These are phyloP conservation scores for Marasmarcha lunaedactyla DNA, from an alignment of 2,888 invertebrate species.

Conservation along the genomic window DNA sequence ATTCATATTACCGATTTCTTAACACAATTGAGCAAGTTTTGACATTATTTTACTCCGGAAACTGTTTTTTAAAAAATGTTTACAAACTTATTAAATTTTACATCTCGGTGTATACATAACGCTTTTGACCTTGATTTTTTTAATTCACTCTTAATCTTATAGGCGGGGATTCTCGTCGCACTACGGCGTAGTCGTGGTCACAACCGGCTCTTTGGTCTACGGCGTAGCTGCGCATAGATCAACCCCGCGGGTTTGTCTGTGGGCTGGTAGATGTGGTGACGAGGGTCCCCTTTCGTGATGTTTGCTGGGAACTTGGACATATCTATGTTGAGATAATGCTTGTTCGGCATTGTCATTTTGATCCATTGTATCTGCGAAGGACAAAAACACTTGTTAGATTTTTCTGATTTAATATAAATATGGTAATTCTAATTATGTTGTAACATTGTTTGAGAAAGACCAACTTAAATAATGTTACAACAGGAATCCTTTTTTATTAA, in stretches of 20 bases:
- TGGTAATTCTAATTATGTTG: conserved; percentile 9
- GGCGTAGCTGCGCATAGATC: conserved; percentile 78
- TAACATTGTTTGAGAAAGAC: too few relatives aligned
- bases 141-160: background rate
- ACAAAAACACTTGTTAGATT: too few relatives aligned
- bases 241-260: conserved; percentile 84
- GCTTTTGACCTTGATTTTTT: too few relatives aligned
- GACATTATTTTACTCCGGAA: too few relatives aligned
- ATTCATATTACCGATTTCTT: too few relatives aligned
- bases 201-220: conserved; percentile 68
- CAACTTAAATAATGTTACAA: too few relatives aligned
- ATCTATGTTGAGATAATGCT: conserved; percentile 83
- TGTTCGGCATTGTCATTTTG: conserved; percentile 85
- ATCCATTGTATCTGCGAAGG: conserved; percentile 73
- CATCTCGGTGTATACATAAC: too few relatives aligned
- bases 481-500: too few relatives aligned
- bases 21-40: background rate
- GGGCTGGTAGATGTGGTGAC: conserved; percentile 78
- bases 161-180: conserved; percentile 21
- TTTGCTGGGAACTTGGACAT: conserved; percentile 78
- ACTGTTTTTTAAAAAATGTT: too few relatives aligned
- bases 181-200: conserved; percentile 56
- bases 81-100: too few relatives aligned
- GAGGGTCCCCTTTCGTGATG: conserved; percentile 73
- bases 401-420: conserved; percentile 10